Conservation (phyloP, 92 coral and sea anemone species). For the Parazoanthus darwini region DNA sequence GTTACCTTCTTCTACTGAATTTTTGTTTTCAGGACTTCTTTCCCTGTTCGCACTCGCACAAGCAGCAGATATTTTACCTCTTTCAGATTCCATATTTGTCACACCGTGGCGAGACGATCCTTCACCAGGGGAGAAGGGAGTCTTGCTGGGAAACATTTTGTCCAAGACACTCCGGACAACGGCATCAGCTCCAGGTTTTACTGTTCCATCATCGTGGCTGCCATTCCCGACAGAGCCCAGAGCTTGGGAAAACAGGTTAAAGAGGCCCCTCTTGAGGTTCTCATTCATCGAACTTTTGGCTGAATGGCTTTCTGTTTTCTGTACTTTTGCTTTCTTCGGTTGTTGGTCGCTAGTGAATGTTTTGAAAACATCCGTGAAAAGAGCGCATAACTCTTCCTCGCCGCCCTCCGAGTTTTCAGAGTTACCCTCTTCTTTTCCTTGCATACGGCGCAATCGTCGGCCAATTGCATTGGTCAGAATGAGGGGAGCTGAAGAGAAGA, state of each 20-base stretch:
- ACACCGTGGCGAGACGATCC: not conserved
- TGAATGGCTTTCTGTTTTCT: not conserved
- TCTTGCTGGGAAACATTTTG: not conserved
- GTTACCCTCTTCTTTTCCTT: not conserved
- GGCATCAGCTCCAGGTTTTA: not conserved
- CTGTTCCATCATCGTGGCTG: not conserved
- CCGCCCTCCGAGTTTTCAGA: not conserved
- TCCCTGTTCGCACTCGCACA: not conserved
- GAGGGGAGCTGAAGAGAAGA: not conserved
- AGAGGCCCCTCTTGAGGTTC: not conserved
- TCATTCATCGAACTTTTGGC: not conserved
- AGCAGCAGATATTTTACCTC: not conserved
- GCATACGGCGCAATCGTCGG: not conserved
- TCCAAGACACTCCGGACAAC: slow-evolving; percentile 6
- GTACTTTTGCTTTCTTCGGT: not conserved
- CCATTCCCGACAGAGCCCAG: not conserved
- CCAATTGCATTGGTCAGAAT: not conserved
- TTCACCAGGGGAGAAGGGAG: not conserved
- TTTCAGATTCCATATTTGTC: not conserved
- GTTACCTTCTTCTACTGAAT: not conserved
- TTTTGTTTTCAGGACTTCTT: not conserved
- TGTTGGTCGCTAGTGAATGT: not conserved
- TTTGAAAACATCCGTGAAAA: not conserved
- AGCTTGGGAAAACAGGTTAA: slow-evolving; percentile 10
- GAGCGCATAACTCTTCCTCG: not conserved